Conservation (phyloP, 1,140 invertebrate genomes). For the Camponotus pennsylvanicus region DNA sequence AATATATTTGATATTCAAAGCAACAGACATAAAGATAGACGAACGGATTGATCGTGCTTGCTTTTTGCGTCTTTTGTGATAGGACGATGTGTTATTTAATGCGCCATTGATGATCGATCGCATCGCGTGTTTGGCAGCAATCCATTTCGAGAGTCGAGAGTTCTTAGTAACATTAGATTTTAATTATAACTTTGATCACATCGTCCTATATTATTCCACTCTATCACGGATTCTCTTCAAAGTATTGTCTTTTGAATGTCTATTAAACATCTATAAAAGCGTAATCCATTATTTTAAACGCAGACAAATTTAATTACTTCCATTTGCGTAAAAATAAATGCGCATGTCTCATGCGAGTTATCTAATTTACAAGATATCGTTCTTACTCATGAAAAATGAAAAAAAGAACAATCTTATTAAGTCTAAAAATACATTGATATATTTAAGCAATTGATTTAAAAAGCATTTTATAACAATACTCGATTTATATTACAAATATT, state of each 20-base stretch:
- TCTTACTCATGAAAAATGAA: neutral
- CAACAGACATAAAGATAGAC: neutral
- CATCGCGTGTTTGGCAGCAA: slow-evolving; percentile 43
- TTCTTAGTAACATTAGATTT: slow-evolving; percentile 42
- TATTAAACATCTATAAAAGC: neutral
- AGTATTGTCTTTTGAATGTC: slow-evolving; percentile 9
- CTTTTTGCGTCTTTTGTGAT: slow-evolving; percentile 22
- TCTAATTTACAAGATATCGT: neutral
- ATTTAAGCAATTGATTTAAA: neutral
- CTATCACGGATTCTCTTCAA: neutral
- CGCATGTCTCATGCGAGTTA: neutral
- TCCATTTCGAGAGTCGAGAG: slow-evolving; percentile 22
- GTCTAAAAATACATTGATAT: neutral
- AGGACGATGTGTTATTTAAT: slow-evolving; percentile 34
- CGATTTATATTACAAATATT: neutral
- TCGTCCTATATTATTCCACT: slow-evolving; percentile 15
- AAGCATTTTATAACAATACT: neutral
- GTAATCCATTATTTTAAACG: neutral
- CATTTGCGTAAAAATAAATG: neutral
- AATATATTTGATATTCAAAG: slow-evolving; percentile 35
- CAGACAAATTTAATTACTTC: neutral
- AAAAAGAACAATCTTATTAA: neutral
- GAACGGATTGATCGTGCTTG: slow-evolving; percentile 17
- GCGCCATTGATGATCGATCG: slow-evolving; percentile 38
- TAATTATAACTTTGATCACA: slow-evolving; percentile 38